phyloP scores from a whole-genome alignment of 37 sponge, comb jelly and placozoan species.

The Ephydatia muelleri region DNA sequence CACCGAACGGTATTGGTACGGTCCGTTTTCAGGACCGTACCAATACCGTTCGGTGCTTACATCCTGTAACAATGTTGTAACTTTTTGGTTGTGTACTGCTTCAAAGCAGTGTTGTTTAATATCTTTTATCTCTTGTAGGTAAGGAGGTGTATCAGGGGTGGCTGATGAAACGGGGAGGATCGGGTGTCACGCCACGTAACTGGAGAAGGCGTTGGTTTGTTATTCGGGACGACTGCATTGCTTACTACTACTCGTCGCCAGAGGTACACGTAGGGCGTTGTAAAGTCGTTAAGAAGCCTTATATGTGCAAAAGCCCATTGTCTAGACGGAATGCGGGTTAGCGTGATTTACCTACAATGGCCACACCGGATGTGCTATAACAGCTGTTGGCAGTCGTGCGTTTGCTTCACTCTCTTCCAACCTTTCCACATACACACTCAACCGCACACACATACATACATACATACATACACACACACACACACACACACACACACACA shows the following conservation, averaged over 20 bases:
- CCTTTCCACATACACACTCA: background rate
- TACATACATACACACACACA: no score
- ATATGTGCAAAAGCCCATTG: background rate
- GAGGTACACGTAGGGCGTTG: no score
- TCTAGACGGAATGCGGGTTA: background rate
- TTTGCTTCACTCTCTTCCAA: no score
- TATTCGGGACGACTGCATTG: conserved; percentile 52
- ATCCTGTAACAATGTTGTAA: no score
- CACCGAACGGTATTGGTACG: no score
- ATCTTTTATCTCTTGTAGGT: background rate
- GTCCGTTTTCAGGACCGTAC: no score
- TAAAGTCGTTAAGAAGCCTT: background rate
- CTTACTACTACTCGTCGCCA: conserved; percentile 51
- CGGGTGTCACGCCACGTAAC: conserved; percentile 39
- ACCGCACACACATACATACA: no score
- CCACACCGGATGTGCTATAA: background rate
- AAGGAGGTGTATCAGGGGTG: conserved; percentile 42
- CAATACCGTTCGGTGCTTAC: no score
- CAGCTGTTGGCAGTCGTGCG: background rate
- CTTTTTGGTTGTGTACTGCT: no score
- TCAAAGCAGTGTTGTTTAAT: no score
- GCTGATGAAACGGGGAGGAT: conserved; percentile 48
- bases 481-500: background rate
- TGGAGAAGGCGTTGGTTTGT: conserved; percentile 70
- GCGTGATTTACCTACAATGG: no score